A percentile compares a stretch with the other conserved stretches of the same genome.
These are phyloP conservation scores for Drosophila arizonae DNA, from an alignment of 1,140 invertebrate species.

Conservation along the genomic window DNA sequence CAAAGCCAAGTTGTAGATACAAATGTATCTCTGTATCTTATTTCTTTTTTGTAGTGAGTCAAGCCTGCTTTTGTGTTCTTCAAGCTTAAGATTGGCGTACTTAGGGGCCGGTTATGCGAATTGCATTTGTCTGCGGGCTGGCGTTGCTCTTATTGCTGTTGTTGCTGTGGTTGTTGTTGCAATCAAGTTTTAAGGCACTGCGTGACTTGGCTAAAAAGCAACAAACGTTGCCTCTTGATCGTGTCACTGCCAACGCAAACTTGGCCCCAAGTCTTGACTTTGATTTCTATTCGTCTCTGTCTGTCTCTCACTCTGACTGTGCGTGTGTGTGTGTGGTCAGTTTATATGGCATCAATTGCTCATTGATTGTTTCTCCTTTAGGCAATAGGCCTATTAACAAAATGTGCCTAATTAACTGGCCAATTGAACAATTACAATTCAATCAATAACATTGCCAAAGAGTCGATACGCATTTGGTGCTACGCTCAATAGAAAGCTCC, in stretches of 20 bases:
- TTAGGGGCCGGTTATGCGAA: slow-evolving; percentile 64
- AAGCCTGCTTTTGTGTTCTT: slow-evolving; percentile 24
- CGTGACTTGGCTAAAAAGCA: slow-evolving; percentile 65
- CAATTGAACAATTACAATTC: slow-evolving; percentile 68
- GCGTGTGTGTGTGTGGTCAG: slow-evolving; percentile 1
- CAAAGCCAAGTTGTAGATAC: slow-evolving; percentile 72
- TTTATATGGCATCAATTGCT: slow-evolving; percentile 18
- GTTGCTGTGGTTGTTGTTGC: slow-evolving; percentile 18
- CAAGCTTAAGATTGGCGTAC: slow-evolving; percentile 44
- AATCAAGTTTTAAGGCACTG: slow-evolving; percentile 76
- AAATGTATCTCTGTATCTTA: slow-evolving; percentile 67
- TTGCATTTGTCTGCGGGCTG: slow-evolving; percentile 46
- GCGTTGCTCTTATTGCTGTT: background rate
- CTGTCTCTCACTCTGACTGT: background rate
- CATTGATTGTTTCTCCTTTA: slow-evolving; percentile 42
- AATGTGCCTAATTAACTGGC: slow-evolving; percentile 66
- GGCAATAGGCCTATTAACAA: slow-evolving; percentile 61
- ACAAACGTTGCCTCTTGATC: slow-evolving; percentile 40
- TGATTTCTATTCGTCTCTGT: slow-evolving; percentile 30
- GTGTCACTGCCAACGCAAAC: slow-evolving; percentile 44
- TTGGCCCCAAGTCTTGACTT: slow-evolving; percentile 37
- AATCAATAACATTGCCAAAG: slow-evolving; percentile 58
- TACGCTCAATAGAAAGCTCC: slow-evolving; percentile 23
- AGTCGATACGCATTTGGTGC: slow-evolving; percentile 26
- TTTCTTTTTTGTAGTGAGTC: slow-evolving; percentile 4